Conservation (phyloP, 2,888 invertebrate species). For the Ophioninae sp. region DNA sequence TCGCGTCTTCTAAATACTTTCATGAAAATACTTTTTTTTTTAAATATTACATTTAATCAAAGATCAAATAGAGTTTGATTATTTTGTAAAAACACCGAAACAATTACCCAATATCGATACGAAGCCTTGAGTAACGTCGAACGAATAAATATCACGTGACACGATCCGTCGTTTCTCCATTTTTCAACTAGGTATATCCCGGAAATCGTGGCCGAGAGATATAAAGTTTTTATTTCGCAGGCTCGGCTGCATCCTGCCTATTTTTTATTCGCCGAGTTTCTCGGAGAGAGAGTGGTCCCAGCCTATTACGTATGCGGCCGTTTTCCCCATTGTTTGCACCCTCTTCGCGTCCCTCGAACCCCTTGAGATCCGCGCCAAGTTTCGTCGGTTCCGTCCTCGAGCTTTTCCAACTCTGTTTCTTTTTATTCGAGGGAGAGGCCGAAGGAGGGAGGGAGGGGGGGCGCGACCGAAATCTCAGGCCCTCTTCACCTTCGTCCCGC, state of each 20-base stretch:
- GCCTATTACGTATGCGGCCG: constrained; percentile 51
- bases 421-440: constrained; percentile 5
- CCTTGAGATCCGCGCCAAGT: constrained; percentile 4
- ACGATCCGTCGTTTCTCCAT: not conserved
- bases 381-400: constrained; percentile 14
- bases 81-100: too few relatives aligned
- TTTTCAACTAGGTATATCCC: not conserved
- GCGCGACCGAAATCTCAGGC: constrained; percentile 30
- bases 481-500: not conserved
- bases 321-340: constrained; percentile 55
- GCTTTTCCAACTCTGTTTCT: not conserved
- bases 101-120: too few relatives aligned
- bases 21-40: not conserved
- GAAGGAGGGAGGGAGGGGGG: not conserved
- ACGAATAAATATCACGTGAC: not conserved
- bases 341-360: constrained; percentile 38
- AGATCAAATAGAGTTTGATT: too few relatives aligned
- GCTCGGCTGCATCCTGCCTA: constrained; percentile 27
- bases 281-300: constrained; percentile 18
- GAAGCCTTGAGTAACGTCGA: too few relatives aligned
- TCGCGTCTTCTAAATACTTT: not conserved
- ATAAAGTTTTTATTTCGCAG: not conserved
- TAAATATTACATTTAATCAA: too few relatives aligned
- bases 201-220: not conserved
- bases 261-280: constrained; percentile 37